These are phyloP conservation scores for Nothoprocta perdicaria DNA, from an alignment of 2,113 vertebrate genomes.

Conservation along the genomic window DNA sequence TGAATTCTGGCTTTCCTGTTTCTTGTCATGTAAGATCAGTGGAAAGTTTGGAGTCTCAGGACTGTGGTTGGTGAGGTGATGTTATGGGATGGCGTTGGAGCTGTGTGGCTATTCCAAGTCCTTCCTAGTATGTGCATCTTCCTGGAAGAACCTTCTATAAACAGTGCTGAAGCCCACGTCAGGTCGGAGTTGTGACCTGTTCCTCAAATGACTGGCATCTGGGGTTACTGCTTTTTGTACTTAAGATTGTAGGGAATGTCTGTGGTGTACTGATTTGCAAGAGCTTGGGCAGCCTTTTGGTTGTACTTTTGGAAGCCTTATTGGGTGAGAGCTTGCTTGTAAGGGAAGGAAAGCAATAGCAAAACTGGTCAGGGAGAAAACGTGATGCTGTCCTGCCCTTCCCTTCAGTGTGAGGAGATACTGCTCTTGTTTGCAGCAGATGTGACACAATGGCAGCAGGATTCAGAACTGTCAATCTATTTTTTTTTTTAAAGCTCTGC, in stretches of 20 bases:
- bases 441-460: too few relatives aligned
- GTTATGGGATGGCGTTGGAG: not conserved
- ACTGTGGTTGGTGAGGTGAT: not conserved
- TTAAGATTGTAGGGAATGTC: not conserved
- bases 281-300: not conserved
- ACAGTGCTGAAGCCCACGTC: too few relatives aligned
- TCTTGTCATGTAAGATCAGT: accelerated
- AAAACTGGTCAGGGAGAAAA: not conserved
- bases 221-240: not conserved
- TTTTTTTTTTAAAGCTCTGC: too few relatives aligned
- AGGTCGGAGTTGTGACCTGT: not conserved
- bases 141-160: not conserved
- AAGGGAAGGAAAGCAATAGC: not conserved
- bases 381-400: not conserved
- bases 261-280: not conserved
- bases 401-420: not conserved
- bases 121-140: not conserved
- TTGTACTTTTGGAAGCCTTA: not conserved
- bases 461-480: too few relatives aligned
- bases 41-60: not conserved
- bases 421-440: not conserved
- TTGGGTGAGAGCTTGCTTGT: not conserved
- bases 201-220: accelerated
- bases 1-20: not conserved
- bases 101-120: not conserved